A percentile compares a stretch with the other conserved stretches of the same genome.
phyloP scores from a whole-genome alignment of 2,113 vertebrate genomes.

The Megaptera novaeangliae region DNA sequence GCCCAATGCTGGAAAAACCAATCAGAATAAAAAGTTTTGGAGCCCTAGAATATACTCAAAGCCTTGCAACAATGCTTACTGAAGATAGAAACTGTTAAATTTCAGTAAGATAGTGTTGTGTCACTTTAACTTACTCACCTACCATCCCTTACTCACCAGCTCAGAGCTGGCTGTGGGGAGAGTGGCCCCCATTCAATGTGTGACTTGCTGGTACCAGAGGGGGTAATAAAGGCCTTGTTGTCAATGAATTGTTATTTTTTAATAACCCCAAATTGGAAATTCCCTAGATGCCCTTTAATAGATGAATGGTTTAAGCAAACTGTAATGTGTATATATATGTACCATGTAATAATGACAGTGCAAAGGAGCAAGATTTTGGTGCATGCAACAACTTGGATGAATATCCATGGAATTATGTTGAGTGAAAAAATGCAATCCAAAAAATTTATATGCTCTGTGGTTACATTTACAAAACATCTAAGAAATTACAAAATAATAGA shows the following conservation, averaged over 20 bases:
- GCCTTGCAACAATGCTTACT: background rate
- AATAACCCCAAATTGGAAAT: background rate
- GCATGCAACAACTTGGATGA: background rate
- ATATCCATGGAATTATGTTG: too few species aligned
- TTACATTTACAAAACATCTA: background rate
- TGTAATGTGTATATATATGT: background rate
- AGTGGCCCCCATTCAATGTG: background rate
- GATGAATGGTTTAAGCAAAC: background rate
- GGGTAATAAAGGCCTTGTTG: background rate
- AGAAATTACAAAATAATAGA: background rate
- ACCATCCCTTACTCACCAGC: background rate
- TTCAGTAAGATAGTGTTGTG: background rate
- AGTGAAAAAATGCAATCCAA: background rate
- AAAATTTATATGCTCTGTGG: background rate
- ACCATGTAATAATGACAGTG: background rate
- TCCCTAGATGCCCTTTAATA: background rate
- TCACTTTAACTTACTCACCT: background rate
- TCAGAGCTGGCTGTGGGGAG: background rate
- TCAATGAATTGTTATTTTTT: background rate
- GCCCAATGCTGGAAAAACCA: background rate
- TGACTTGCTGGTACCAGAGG: background rate
- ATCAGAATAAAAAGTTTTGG: background rate
- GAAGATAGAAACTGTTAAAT: background rate
- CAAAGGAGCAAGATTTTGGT: background rate
- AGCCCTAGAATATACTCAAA: background rate